A percentile compares a stretch with the other conserved stretches of the same genome.
Evolutionary conservation across 1,140 invertebrate species (phyloP).

Genomic region (Delia radicum): DNA sequence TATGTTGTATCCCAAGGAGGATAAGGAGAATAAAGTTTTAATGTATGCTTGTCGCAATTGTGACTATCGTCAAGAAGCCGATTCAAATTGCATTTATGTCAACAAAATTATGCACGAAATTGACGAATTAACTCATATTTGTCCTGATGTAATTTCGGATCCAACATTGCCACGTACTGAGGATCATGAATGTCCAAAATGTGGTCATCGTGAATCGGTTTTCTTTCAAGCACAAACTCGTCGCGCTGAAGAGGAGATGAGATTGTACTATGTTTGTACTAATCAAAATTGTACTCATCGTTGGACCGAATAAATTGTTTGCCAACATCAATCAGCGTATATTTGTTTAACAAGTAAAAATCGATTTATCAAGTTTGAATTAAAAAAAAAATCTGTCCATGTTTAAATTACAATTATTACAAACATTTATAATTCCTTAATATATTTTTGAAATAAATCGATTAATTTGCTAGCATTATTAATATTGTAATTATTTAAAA

Average conservation of each 20-base stretch:
- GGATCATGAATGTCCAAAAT: conserved; percentile 97
- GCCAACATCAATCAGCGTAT: too few relatives aligned
- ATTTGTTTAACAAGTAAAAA: too few relatives aligned
- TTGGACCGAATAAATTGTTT: conserved; percentile 90
- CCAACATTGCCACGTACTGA: conserved; percentile 97
- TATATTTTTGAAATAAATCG: too few relatives aligned
- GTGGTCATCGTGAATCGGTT: conserved; percentile 88
- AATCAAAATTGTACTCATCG: conserved; percentile 89
- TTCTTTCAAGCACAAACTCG: conserved; percentile 77
- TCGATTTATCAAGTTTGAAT: too few relatives aligned
- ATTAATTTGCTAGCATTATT: too few relatives aligned
- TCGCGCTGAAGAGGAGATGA: conserved; percentile 98
- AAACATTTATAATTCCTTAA: too few relatives aligned
- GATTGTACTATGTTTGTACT: conserved; percentile 98
- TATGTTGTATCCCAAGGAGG: conserved; percentile 99
- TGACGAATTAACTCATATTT: conserved; percentile 97
- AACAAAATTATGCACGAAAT: conserved; percentile 99
- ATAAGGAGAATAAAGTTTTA: conserved; percentile 95
- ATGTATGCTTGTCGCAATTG: conserved; percentile 97
- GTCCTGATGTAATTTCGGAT: conserved; percentile 96
- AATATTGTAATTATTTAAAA: too few relatives aligned
- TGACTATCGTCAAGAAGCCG: conserved; percentile 93
- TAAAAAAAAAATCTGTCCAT: too few relatives aligned
- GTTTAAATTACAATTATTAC: too few relatives aligned
- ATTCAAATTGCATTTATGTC: conserved; percentile 98